Percentiles rank a stretch among this genome's conserved stretches.
These are phyloP conservation scores for Halesus radiatus DNA, from an alignment of 1,140 invertebrate genomes.

Conservation along the genomic window DNA sequence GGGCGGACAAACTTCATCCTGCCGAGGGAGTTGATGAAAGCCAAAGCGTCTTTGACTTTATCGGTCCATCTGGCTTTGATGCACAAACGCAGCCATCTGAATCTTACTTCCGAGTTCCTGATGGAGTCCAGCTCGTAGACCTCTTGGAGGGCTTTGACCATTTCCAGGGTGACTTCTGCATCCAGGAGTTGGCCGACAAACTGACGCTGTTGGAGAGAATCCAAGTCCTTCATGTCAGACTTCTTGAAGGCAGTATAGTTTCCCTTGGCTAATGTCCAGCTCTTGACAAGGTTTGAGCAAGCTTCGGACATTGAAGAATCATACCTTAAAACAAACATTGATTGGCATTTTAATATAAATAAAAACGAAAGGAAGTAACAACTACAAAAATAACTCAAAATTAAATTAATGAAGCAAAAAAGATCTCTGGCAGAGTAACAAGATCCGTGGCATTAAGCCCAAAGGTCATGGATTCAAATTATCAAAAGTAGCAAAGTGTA, in stretches of 20 bases:
- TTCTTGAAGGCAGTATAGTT: constrained; percentile 42
- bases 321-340: constrained; percentile 70
- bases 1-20: constrained; percentile 93
- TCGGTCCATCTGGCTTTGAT: constrained; percentile 80
- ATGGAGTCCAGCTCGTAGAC: constrained; percentile 78
- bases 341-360: not conserved
- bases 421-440: too few species aligned
- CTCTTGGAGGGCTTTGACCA: constrained; percentile 76
- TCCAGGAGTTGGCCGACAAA: constrained; percentile 82
- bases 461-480: too few species aligned
- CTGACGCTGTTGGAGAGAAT: constrained; percentile 77
- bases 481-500: too few species aligned
- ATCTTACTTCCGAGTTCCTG: constrained; percentile 88
- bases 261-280: constrained; percentile 58
- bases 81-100: constrained; percentile 83
- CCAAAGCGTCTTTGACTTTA: constrained; percentile 76
- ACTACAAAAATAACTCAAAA: too few species aligned
- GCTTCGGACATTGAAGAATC: constrained; percentile 79
- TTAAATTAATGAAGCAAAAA: too few species aligned
- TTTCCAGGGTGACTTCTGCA: constrained; percentile 68
- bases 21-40: constrained; percentile 87
- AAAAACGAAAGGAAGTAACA: too few species aligned
- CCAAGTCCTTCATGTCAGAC: constrained; percentile 31
- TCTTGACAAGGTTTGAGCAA: constrained; percentile 72
- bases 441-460: too few species aligned